Conservation (phyloP, 2,888 invertebrate genomes). For the Drosophila sordidula region DNA sequence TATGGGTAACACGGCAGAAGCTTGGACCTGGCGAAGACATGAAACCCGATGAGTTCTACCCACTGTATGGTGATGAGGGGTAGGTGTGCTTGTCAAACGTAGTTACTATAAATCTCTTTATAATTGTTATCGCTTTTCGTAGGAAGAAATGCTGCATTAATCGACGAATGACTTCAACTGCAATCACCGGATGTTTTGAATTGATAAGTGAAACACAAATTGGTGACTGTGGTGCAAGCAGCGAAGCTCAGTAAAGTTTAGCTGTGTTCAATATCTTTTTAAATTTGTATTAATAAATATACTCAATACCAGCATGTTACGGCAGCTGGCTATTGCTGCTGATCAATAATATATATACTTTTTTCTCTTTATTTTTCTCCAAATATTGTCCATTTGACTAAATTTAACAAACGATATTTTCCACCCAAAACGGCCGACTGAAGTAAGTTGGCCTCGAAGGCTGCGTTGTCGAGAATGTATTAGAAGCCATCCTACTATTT, state of each 20-base stretch:
- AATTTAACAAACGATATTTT: no score
- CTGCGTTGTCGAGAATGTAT: no score
- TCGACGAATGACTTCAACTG: slow-evolving; percentile 22
- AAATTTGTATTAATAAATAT: background rate
- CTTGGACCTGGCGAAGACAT: slow-evolving; percentile 63
- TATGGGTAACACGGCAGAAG: slow-evolving; percentile 32
- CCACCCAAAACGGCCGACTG: no score
- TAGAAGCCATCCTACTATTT: no score
- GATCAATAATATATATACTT: no score
- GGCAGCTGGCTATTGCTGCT: no score
- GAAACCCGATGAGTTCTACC: slow-evolving; percentile 51
- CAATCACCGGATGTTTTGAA: slow-evolving; percentile 28
- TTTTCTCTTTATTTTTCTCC: no score
- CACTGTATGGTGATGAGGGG: slow-evolving; percentile 73
- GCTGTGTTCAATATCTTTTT: background rate
- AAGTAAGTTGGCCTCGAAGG: no score
- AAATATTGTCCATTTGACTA: no score
- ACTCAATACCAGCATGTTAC: no score
- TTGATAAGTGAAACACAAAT: slow-evolving; percentile 5
- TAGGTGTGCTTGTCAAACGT: slow-evolving; percentile 27
- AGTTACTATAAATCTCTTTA: background rate
- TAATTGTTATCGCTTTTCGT: background rate
- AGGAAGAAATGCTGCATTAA: slow-evolving; percentile 47
- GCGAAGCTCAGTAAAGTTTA: background rate
- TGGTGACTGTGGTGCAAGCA: background rate